phyloP scores from a whole-genome alignment of 1,140 invertebrate species.

The Bicyclus anynana region DNA sequence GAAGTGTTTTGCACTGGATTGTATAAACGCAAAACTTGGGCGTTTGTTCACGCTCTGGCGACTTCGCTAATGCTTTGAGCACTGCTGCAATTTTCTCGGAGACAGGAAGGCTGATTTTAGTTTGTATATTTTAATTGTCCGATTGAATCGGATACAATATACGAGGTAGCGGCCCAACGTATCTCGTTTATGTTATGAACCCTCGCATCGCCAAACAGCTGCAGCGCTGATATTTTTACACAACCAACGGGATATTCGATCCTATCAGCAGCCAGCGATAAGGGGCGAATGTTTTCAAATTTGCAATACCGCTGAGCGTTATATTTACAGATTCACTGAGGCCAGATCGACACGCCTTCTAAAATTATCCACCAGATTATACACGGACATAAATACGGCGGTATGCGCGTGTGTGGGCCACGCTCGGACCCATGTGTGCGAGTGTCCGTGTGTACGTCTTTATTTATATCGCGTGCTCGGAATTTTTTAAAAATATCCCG shows the following conservation, averaged over 20 bases:
- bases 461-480: conserved; percentile 53
- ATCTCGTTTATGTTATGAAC: conserved; percentile 4
- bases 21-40: background rate
- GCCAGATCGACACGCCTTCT: conserved; percentile 34
- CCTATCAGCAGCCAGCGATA: conserved; percentile 27
- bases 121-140: conserved; percentile 1
- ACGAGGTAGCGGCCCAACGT: conserved; percentile 10
- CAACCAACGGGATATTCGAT: conserved; percentile 28
- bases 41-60: background rate
- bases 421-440: conserved; percentile 34
- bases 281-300: conserved; percentile 32
- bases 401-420: conserved; percentile 40
- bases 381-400: conserved; percentile 50
- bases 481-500: conserved; percentile 57
- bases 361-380: conserved; percentile 38
- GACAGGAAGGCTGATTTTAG: background rate
- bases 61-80: background rate
- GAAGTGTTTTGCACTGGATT: background rate
- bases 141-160: background rate
- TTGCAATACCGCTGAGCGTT: conserved; percentile 26
- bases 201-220: conserved; percentile 1
- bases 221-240: conserved; percentile 3
- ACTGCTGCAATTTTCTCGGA: background rate
- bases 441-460: conserved; percentile 32
- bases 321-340: conserved; percentile 37